Evolutionary conservation across 2,797 vertebrate genomes (phyloP), one percentile per base, ranked within the genome.

Genomic region (Molossus alvarezi): DNA sequence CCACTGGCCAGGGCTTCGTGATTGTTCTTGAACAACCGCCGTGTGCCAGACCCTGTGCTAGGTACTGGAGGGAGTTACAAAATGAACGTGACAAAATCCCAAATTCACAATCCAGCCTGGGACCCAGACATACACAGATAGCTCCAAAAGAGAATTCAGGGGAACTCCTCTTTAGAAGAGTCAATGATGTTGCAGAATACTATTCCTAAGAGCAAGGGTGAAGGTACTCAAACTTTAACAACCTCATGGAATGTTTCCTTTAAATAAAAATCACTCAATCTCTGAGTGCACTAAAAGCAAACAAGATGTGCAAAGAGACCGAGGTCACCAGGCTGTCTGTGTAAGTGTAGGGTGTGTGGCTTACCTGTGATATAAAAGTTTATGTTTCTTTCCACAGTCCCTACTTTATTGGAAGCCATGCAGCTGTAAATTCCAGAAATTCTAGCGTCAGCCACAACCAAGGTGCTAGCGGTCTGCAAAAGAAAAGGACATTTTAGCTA

Each of bases 301-400:
- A 57, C 15, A 75, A 75, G 11, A 51, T 9, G 18, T 60, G 45
- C 82, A 53, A 64, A 93, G 41, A 89, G 33, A 8, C 6, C 2
- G 15, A 92, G 79, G 51, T 64, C 88, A 27, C 11, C 5, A n/a
- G 23, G 55, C 65, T 62, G 17, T 41, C 57, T 93, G 69, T 3
- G 33, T 41, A n/a, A 57, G 58, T 64, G 6, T 1, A 55, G 1
- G 21, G 5, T 9, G 0, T 58, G n/a, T 72, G 27, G 92, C 97
- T 99, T 99, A 99, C 99, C 99, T 99, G 99, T 99, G 97, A 99
- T 97, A 95, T 99, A 99, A 98, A 99, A 99, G 95, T 97, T 98
- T 97, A 99, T 95, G 65, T 99, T 99, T 95, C 99, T 98, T 97
- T 98, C 98, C 55, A 99, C 99, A 45, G 96, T 98, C 94, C 99